Evolutionary conservation across 2,113 vertebrate species (phyloP).

Genomic region (Raphicerus campestris): DNA sequence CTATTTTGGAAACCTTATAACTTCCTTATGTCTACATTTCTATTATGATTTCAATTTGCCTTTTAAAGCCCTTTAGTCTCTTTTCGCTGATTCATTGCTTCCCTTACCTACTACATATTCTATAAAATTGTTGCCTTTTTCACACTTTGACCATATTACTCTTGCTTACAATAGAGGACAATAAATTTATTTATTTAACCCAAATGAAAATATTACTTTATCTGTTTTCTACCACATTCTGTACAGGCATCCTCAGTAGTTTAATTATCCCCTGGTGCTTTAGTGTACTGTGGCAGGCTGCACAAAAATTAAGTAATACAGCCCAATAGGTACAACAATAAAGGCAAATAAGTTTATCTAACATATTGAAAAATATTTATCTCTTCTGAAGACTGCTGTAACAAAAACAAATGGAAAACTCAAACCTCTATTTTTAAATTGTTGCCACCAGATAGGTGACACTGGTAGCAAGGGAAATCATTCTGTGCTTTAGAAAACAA

Average conservation of each 20-base stretch:
- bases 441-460: constrained; percentile 45
- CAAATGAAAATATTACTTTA: neutral
- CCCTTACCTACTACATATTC: neutral
- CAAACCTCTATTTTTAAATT: constrained; percentile 45
- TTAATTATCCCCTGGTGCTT: constrained; percentile 9
- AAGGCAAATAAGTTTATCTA: constrained; percentile 42
- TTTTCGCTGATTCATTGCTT: neutral
- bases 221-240: neutral
- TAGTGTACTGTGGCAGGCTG: neutral
- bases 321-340: neutral
- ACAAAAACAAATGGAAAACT: constrained; percentile 57
- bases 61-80: neutral
- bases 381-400: constrained; percentile 44
- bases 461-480: neutral
- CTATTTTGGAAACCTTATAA: neutral
- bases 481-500: constrained; percentile 44
- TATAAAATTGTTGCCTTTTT: neutral
- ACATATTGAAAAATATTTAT: neutral
- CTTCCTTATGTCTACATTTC: neutral
- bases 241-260: neutral
- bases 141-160: neutral
- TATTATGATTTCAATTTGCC: neutral
- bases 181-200: neutral
- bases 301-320: neutral
- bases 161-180: neutral